Percentiles rank a stretch among this genome's conserved stretches.
Evolutionary conservation across 2,888 invertebrate genomes (phyloP).

Genomic region (Chalcis sispes): DNA sequence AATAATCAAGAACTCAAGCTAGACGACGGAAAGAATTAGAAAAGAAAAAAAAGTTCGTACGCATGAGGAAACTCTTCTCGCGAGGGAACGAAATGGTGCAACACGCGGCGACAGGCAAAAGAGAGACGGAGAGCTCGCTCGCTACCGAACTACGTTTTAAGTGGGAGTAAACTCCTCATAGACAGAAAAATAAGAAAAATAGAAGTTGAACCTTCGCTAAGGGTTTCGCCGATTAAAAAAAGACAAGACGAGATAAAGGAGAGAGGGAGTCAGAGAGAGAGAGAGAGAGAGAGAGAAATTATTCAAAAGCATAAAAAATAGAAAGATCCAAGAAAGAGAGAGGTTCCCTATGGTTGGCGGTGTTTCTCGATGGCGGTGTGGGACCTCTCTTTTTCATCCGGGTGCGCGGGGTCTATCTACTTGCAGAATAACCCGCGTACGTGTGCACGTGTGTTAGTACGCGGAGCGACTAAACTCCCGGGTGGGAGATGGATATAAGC

Average conservation of each 20-base stretch:
- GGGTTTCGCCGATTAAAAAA: conserved; percentile 37
- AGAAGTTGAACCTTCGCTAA: conserved; percentile 51
- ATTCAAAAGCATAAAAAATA: background rate
- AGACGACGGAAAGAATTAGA: background rate
- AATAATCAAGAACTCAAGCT: background rate
- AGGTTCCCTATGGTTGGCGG: too few relatives aligned
- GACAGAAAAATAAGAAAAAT: conserved; percentile 43
- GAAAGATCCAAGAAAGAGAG: background rate
- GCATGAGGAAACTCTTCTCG: background rate
- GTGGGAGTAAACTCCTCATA: too few relatives aligned
- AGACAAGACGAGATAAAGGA: conserved; percentile 9
- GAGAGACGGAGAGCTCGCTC: conserved; percentile 18
- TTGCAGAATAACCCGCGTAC: conserved; percentile 2
- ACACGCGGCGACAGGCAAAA: background rate
- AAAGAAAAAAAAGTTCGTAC: conserved; percentile 2
- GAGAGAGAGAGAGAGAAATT: background rate
- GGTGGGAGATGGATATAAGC: conserved; percentile 76
- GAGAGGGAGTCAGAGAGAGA: background rate
- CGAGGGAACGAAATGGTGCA: background rate
- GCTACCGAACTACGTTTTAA: too few relatives aligned
- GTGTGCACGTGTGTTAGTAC: conserved; percentile 6
- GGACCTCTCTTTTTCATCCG: conserved; percentile 34
- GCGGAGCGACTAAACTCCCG: conserved; percentile 12
- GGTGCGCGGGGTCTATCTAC: conserved; percentile 3
- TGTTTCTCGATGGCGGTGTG: conserved; percentile 26